Evolutionary conservation across 1,140 invertebrate genomes (phyloP).

Genomic region (Holotrichia oblita): DNA sequence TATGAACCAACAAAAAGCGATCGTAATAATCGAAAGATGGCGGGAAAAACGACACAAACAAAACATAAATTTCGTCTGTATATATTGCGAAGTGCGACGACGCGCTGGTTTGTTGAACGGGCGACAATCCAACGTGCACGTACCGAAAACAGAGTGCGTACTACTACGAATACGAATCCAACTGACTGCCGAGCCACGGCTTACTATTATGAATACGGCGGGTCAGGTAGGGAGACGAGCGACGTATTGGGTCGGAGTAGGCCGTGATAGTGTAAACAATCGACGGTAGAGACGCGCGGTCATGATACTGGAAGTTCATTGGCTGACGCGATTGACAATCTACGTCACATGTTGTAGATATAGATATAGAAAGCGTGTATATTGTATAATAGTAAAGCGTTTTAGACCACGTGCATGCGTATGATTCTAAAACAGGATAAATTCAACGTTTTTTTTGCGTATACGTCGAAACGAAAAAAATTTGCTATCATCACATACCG

Average conservation of each 20-base stretch:
- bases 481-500: too few species aligned
- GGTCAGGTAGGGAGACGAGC: not conserved
- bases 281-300: not conserved
- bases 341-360: conserved; percentile 19
- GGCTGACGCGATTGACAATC: conserved; percentile 24
- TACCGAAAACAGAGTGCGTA: not conserved
- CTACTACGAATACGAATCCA: not conserved
- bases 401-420: conserved; percentile 6
- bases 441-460: not conserved
- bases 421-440: not conserved
- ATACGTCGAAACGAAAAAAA: too few species aligned
- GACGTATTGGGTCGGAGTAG: not conserved
- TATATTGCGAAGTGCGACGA: not conserved
- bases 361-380: not conserved
- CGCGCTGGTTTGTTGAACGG: not conserved
- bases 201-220: conserved; percentile 13
- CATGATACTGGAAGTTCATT: conserved; percentile 22
- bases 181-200: not conserved
- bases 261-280: conserved; percentile 23
- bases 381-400: not conserved
- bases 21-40: not conserved
- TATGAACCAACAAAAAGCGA: not conserved
- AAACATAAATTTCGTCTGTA: not conserved
- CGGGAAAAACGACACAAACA: not conserved
- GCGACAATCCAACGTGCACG: not conserved